Percentiles rank a stretch among this genome's conserved stretches.
These are phyloP conservation scores for Hyphantria cunea DNA, from an alignment of 1,140 invertebrate genomes.

Conservation along the genomic window DNA sequence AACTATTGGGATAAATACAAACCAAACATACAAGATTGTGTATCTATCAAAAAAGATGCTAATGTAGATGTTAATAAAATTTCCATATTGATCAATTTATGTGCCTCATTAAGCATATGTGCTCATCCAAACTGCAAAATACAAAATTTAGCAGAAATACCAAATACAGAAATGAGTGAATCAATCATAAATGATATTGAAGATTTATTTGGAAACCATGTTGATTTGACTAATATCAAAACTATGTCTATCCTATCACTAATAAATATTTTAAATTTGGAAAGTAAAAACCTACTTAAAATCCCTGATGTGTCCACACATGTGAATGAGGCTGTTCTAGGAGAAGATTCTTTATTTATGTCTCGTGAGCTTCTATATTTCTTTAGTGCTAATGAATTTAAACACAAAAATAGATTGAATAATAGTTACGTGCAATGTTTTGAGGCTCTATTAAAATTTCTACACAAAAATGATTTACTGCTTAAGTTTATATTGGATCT, in stretches of 20 bases:
- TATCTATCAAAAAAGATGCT: conserved; percentile 38
- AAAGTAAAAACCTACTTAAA: conserved; percentile 51
- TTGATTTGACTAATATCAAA: conserved; percentile 59
- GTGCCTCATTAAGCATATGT: conserved; percentile 63
- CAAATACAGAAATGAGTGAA: conserved; percentile 55
- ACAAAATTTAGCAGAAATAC: conserved; percentile 64
- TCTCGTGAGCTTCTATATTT: conserved; percentile 57
- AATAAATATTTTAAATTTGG: conserved; percentile 47
- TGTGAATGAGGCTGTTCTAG: conserved; percentile 58
- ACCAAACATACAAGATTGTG: conserved; percentile 54
- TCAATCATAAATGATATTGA: conserved; percentile 61
- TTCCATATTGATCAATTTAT: conserved; percentile 60
- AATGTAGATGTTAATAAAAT: conserved; percentile 50
- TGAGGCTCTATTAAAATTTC: conserved; percentile 79
- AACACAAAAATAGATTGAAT: conserved; percentile 41
- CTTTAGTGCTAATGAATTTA: conserved; percentile 43
- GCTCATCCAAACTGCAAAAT: conserved; percentile 58
- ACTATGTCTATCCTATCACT: conserved; percentile 51
- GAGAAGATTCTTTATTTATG: conserved; percentile 66
- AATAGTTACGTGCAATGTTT: conserved; percentile 71
- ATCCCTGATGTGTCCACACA: conserved; percentile 34
- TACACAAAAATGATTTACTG: conserved; percentile 81
- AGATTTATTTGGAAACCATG: conserved; percentile 53
- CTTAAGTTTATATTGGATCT: conserved; percentile 75
- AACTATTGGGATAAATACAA: conserved; percentile 77